A percentile compares a stretch with the other conserved stretches of the same genome.
These are phyloP conservation scores for Conger conger DNA, from an alignment of 2,113 vertebrate genomes.

Conservation along the genomic window DNA sequence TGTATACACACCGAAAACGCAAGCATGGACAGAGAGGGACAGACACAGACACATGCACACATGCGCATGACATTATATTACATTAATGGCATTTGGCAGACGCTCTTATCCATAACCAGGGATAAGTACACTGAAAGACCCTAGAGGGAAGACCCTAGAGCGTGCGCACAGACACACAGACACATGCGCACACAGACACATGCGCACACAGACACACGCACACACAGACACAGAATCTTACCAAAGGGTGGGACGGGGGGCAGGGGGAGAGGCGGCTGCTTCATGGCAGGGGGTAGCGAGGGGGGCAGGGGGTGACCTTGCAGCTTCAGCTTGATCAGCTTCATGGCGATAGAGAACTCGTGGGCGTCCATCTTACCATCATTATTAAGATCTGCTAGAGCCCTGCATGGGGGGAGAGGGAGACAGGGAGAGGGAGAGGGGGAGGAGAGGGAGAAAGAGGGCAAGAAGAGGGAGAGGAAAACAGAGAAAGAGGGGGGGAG, in stretches of 20 bases:
- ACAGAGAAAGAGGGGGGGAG: not conserved
- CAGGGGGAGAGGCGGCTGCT: slow-evolving; percentile 80
- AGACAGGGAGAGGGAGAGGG: slow-evolving; percentile 15
- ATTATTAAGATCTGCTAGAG: slow-evolving; percentile 94
- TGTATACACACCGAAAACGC: too few relatives aligned
- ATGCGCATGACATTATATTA: too few relatives aligned
- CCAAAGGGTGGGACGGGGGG: slow-evolving; percentile 79
- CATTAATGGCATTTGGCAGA: too few relatives aligned
- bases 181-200: too few relatives aligned
- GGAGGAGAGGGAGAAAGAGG: not conserved
- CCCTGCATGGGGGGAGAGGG: slow-evolving; percentile 68
- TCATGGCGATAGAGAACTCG: slow-evolving; percentile 99
- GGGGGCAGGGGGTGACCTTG: slow-evolving; percentile 93
- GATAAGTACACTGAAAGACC: too few relatives aligned
- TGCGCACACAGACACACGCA: too few relatives aligned
- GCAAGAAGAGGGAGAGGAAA: not conserved
- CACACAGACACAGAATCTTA: slow-evolving; percentile 55
- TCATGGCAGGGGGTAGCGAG: slow-evolving; percentile 87
- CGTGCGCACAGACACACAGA: too few relatives aligned
- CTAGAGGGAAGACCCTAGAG: too few relatives aligned
- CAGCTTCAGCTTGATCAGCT: slow-evolving; percentile 95
- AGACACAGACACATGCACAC: too few relatives aligned
- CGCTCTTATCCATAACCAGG: too few relatives aligned
- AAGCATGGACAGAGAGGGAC: too few relatives aligned
- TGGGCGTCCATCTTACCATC: slow-evolving; percentile 95